Base-by-base conservation (phyloP, 1,140 invertebrate genomes). In the Gonatopus flavifemur region DNA sequence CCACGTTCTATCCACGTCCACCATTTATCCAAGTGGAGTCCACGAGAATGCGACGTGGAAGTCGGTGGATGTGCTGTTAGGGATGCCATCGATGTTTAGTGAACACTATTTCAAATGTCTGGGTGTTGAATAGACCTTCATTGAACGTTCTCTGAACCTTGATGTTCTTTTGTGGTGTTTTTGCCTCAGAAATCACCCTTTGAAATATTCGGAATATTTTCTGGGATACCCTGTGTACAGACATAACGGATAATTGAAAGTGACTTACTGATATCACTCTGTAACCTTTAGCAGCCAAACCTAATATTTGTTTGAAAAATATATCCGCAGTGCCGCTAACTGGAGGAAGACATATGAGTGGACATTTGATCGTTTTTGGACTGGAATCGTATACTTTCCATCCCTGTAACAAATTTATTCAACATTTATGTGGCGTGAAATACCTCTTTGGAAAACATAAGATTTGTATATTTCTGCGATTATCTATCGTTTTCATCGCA, bases 331-430 rank as follows among this genome's bases (percentile, higher is more conserved):
- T 93, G 1, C 93, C 92, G 64, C 90, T 92, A 1, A 90, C 91
- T 30, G 93, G 91, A 31, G 92, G 90, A 51, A 95, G 80, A 80
- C 90, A 94, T 54, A 95, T 79, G 21, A 95, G 62, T 6, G 93
- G 93, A 69, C 85, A 89, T 46, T 80, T 84, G 3, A 94, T 82
- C 33, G 81, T 83, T 67, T 88, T 87, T 6, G 93, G 92, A 31
- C 90, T 91, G 49, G 89, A 89, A 74, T 95, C 93, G 74, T 93
- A 94, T 28, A 94, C 80, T 68, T 86, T 86, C 93, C 93, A 95
- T 63, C 86, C 86, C 88, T 92, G 52, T 46, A 73, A 61, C 3
- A 40, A 32, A 37, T 1, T 2, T 1, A 10, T 32, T n/a, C n/a
- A n/a, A n/a, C n/a, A n/a, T n/a, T n/a, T n/a, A n/a, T n/a, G n/a